These are phyloP conservation scores for Mixornis gularis DNA, from an alignment of 2,113 vertebrate species.

Conservation along the genomic window DNA sequence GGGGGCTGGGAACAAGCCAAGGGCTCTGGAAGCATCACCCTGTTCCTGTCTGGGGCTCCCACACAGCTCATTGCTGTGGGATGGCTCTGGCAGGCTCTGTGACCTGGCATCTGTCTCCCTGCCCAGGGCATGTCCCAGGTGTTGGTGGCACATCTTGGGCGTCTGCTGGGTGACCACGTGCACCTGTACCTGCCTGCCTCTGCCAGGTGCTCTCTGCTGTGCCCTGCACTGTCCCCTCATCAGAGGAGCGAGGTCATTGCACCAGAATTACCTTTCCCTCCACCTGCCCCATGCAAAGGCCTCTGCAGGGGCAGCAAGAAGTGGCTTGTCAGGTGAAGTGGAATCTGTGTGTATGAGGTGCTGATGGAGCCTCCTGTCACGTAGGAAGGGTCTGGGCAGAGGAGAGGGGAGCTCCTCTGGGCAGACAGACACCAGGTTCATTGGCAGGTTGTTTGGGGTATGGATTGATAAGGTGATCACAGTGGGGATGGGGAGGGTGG, in stretches of 20 bases:
- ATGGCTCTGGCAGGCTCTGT: fast-evolving
- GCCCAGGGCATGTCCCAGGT: neutral
- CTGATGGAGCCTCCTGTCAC: neutral
- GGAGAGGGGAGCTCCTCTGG: neutral
- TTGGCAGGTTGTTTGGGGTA: fast-evolving
- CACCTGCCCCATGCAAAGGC: neutral
- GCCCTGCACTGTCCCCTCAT: neutral
- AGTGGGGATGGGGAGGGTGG: neutral
- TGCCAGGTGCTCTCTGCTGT: neutral
- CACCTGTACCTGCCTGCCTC: neutral
- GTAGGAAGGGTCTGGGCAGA: fast-evolving
- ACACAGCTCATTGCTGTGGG: fast-evolving
- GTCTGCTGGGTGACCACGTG: neutral
- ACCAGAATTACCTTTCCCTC: neutral
- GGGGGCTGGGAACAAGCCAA: neutral
- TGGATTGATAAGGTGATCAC: fast-evolving
- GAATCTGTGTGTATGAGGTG: neutral
- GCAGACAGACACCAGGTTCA: fast-evolving
- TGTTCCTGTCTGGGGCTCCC: fast-evolving
- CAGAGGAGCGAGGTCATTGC: neutral
- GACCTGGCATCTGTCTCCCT: fast-evolving
- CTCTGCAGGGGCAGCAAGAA: neutral
- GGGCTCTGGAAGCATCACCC: neutral
- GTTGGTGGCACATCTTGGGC: fast-evolving
- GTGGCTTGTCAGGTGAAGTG: neutral